Conservation (phyloP, 2,113 vertebrate species). For the Hippocampus zosterae region DNA sequence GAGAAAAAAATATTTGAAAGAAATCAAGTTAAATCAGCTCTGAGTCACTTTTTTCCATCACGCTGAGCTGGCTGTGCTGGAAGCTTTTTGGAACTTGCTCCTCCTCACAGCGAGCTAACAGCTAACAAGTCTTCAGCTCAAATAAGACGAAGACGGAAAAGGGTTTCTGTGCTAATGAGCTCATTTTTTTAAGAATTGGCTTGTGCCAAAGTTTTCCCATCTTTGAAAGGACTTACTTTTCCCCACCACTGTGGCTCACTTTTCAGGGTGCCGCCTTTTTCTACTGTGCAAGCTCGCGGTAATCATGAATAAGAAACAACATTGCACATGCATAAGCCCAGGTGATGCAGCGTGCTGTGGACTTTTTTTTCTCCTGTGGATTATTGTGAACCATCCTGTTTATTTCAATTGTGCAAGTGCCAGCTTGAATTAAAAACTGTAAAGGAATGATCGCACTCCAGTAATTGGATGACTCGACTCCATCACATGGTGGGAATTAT, state of each 20-base stretch:
- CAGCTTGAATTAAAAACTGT: too few relatives aligned
- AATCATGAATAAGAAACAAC: too few relatives aligned
- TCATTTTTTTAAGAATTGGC: background rate
- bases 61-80: background rate
- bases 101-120: background rate
- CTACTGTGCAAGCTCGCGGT: too few relatives aligned
- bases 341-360: too few relatives aligned
- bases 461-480: too few relatives aligned
- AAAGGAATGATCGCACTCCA: too few relatives aligned
- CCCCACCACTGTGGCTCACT: background rate
- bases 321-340: too few relatives aligned
- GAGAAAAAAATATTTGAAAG: background rate
- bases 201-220: background rate
- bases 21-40: background rate
- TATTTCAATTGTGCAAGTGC: too few relatives aligned
- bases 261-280: background rate
- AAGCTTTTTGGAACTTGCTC: background rate
- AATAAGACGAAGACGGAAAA: background rate
- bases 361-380: too few relatives aligned
- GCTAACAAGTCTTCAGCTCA: slow-evolving; percentile 1
- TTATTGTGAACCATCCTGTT: too few relatives aligned
- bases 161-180: background rate
- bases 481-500: too few relatives aligned
- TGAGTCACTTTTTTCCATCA: background rate
- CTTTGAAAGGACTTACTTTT: background rate